Conservation (phyloP, 2,888 invertebrate genomes). For the Drosophila sordidula region DNA sequence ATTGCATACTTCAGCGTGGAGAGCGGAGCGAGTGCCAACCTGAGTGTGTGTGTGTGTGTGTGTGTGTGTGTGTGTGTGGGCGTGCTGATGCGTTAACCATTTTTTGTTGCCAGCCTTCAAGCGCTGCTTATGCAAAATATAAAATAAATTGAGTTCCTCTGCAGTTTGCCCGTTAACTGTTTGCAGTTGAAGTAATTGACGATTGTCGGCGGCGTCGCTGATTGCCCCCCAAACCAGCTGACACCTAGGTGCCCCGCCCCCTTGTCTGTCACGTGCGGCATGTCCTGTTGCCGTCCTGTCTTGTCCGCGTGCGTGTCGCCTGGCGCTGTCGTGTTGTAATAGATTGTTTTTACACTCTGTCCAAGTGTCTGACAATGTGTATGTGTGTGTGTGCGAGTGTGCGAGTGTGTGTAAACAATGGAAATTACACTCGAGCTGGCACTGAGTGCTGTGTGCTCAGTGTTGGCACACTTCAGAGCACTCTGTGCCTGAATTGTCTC, state of each 20-base stretch:
- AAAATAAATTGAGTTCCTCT: conserved; percentile 25
- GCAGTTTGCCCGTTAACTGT: conserved; percentile 32
- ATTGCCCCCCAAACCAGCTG: conserved; percentile 10
- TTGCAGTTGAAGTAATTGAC: conserved; percentile 50
- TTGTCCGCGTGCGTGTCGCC: conserved; percentile 37
- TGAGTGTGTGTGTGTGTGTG: conserved; percentile 11
- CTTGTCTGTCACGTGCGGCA: not conserved
- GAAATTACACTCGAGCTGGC: conserved; percentile 72
- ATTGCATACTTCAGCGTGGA: conserved; percentile 55
- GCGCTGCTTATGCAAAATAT: conserved; percentile 39
- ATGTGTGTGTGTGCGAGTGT: conserved; percentile 9
- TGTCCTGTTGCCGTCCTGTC: conserved; percentile 26
- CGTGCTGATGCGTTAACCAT: conserved; percentile 38
- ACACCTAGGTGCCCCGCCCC: too few species aligned
- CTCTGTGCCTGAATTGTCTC: conserved; percentile 40
- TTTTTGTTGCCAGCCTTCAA: conserved; percentile 21
- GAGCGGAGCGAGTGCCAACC: conserved; percentile 16
- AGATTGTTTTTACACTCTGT: conserved; percentile 57
- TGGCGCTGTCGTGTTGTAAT: conserved; percentile 46
- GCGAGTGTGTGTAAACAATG: conserved; percentile 59
- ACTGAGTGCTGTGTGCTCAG: conserved; percentile 36
- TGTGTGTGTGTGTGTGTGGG: conserved; percentile 7
- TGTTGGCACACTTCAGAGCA: conserved; percentile 52
- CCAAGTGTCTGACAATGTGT: conserved; percentile 11
- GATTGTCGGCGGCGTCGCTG: conserved; percentile 33